Conservation (phyloP, 2,888 invertebrate species). For the Eupithecia tripunctaria region DNA sequence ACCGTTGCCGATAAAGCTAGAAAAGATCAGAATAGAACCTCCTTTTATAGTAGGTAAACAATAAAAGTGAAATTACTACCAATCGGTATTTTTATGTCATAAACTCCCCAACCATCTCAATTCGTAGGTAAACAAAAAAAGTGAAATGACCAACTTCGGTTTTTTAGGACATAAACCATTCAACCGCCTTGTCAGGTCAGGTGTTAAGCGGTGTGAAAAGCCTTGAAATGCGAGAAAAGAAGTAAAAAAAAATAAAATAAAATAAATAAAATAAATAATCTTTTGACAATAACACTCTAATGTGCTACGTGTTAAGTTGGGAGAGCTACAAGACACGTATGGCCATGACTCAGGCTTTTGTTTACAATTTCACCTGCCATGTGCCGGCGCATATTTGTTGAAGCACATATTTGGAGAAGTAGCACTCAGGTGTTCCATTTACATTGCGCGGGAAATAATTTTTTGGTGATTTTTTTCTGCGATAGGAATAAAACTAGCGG, state of each 20-base stretch:
- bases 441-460: no score
- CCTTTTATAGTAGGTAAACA: background rate
- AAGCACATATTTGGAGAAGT: conserved; percentile 4
- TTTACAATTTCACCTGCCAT: conserved; percentile 46
- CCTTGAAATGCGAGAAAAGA: conserved; percentile 1
- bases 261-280: no score
- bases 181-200: background rate
- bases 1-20: no score
- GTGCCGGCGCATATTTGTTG: conserved; percentile 2
- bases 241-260: conserved; percentile 12
- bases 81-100: background rate
- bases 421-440: background rate
- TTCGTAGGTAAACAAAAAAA: background rate
- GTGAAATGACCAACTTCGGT: background rate
- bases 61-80: background rate
- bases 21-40: no score
- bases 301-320: conserved; percentile 1
- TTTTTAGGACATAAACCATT: background rate
- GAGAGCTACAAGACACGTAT: background rate
- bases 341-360: conserved; percentile 22
- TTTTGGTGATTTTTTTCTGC: no score
- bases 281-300: conserved; percentile 22
- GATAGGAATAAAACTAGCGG: no score
- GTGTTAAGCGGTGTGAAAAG: background rate
- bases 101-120: background rate